Base-by-base conservation (phyloP, 2,113 vertebrate genomes). In the Thunnus thynnus region DNA sequence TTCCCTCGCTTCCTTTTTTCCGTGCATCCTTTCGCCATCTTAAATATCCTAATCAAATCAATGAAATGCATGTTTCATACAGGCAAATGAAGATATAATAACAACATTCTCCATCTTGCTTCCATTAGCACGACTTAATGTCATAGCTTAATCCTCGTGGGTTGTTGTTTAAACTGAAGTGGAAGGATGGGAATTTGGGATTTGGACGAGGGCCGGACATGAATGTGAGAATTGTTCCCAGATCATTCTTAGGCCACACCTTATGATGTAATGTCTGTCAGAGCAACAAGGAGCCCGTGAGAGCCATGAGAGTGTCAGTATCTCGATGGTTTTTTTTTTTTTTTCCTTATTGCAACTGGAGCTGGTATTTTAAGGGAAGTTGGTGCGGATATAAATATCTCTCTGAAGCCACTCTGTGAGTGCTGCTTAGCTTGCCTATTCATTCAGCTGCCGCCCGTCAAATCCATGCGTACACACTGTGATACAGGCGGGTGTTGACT, bases 231-330 rank as follows among this genome's bases (percentile, higher is more conserved):
- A 65, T 13, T 9, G 22, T 73, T 88, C 75, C 64, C 71, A 70
- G 79, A 47, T 89, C 57, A 3, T 67, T 82, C 72, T 75, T 67
- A 84, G 56, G 73, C 86, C 84, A 76, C 58, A 62, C 80, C 86
- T 87, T 55, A 46, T 88, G 88, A 90, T 87, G 89, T 86, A 86
- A 91, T 75, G 85, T 90, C 86, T 86, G 58, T 73, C 67, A 56
- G 32, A 68, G 30, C 36, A 30, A 71, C 36, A 57, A 68, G 68
- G 36, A 54, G 50, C 48, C 55, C 20, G 64, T 74, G 77, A 41
- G 84, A 58, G 61, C 82, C 55, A 69, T 48, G 55, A 74, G 65
- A 56, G 44, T 57, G 58, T 51, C 65, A 76, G 62, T 55, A 69
- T 72, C 8, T 36, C 27, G 6, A 22, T 27, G 9, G 9, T 41